Evolutionary conservation across 2,888 invertebrate species (phyloP).

Genomic region (Parnassius smintheus): DNA sequence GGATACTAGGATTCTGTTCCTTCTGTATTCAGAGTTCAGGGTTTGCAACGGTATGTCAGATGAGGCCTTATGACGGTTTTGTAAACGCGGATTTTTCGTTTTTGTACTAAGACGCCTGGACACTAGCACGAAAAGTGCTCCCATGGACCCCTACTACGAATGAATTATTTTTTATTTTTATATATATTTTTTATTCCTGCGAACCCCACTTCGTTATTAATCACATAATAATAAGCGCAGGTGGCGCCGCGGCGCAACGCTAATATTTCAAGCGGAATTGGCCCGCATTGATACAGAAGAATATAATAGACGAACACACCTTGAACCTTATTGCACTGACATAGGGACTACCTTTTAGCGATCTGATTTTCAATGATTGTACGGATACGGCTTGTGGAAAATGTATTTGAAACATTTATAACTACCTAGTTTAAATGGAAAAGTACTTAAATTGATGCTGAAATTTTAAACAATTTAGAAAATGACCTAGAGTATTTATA

Average conservation of each 20-base stretch:
- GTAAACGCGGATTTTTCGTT: too few species aligned
- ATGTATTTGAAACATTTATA: conserved; percentile 4
- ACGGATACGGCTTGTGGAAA: background rate
- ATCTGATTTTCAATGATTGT: background rate
- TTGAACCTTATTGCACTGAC: background rate
- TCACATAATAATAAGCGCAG: conserved; percentile 18
- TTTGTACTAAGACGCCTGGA: too few species aligned
- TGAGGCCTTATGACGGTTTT: too few species aligned
- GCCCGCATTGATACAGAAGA: background rate
- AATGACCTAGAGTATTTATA: background rate
- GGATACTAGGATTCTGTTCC: too few species aligned
- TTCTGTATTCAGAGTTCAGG: too few species aligned
- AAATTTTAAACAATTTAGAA: conserved; percentile 1
- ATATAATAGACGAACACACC: background rate
- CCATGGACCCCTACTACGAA: too few species aligned
- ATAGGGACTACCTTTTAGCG: background rate
- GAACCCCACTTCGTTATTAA: conserved; percentile 1
- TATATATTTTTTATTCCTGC: background rate
- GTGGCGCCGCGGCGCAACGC: conserved; percentile 9
- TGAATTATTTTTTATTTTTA: background rate
- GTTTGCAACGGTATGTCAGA: too few species aligned
- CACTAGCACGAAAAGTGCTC: too few species aligned
- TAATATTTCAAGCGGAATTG: conserved; percentile 11
- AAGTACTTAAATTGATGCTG: background rate
- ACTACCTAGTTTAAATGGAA: background rate